Percentiles rank a stretch among this genome's conserved stretches.
phyloP scores from a whole-genome alignment of 2,113 vertebrate genomes.

The Crotalus horridus region DNA sequence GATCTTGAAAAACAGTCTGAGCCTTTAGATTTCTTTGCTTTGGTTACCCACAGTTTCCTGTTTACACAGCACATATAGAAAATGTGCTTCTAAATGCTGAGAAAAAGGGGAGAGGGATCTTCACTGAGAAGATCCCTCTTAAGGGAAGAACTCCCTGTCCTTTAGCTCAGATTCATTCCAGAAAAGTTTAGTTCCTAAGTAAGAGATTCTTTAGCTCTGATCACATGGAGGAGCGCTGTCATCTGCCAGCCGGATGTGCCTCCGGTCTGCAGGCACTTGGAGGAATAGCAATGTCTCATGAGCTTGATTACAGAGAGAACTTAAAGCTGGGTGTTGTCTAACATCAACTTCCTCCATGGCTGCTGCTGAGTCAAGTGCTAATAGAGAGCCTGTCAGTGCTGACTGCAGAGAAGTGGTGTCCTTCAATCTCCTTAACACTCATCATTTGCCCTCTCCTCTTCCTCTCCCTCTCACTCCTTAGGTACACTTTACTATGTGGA shows the following conservation, averaged over 20 bases:
- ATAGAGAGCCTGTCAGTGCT: constrained; percentile 5
- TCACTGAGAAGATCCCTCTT: neutral
- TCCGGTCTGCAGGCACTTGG: neutral
- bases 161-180: neutral
- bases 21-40: neutral
- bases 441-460: neutral
- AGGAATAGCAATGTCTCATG: neutral
- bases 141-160: neutral
- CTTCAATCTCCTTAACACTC: neutral
- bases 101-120: rapidly evolving
- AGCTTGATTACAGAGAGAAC: constrained; percentile 20
- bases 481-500: constrained; percentile 95
- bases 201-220: neutral
- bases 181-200: neutral
- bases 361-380: constrained; percentile 39
- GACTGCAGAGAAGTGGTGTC: constrained; percentile 10
- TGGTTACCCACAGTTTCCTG: constrained; percentile 9
- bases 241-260: constrained; percentile 43
- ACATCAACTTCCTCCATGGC: constrained; percentile 6
- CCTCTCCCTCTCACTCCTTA: constrained; percentile 41
- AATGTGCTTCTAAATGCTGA: neutral
- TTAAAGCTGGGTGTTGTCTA: constrained; percentile 51
- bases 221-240: neutral
- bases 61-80: constrained; percentile 9
- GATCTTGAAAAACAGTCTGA: neutral